Percentiles rank a stretch among this genome's conserved stretches.
Evolutionary conservation across 2,113 vertebrate species (phyloP).

Genomic region (Carassius carassius): DNA sequence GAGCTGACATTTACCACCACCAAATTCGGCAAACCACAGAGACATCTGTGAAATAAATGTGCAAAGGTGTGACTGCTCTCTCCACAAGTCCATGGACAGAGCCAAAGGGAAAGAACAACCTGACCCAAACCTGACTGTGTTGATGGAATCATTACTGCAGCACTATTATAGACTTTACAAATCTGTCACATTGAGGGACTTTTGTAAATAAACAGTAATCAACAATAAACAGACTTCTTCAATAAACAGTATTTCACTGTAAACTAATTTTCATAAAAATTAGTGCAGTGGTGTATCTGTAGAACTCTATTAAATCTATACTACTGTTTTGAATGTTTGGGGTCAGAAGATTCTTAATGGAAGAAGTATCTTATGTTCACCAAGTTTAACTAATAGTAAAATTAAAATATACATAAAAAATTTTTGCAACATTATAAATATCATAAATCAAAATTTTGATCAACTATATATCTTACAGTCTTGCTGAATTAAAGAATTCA

Average conservation of each 20-base stretch:
- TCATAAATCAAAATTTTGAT: not conserved
- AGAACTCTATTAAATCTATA: not conserved
- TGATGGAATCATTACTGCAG: constrained; percentile 6
- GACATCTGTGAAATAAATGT: constrained; percentile 11
- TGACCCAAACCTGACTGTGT: not conserved
- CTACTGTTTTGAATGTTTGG: not conserved
- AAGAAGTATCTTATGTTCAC: not conserved
- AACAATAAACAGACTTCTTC: too few relatives aligned
- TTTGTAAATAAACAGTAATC: too few relatives aligned
- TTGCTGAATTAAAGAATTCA: not conserved
- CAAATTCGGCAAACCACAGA: constrained; percentile 22
- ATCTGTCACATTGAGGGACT: not conserved
- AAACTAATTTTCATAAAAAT: not conserved
- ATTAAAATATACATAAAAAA: not conserved
- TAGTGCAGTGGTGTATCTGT: not conserved
- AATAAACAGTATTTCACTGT: not conserved
- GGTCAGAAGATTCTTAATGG: not conserved
- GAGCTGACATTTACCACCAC: constrained; percentile 30
- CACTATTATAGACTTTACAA: not conserved
- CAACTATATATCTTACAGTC: not conserved
- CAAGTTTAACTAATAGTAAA: not conserved
- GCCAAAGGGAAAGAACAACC: not conserved
- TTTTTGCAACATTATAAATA: not conserved
- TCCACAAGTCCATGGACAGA: not conserved
- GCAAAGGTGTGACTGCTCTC: constrained; percentile 11